Evolutionary conservation across 2,113 vertebrate species (phyloP), one percentile per base, ranked within the genome.

Genomic region (Dipodomys stephensi): DNA sequence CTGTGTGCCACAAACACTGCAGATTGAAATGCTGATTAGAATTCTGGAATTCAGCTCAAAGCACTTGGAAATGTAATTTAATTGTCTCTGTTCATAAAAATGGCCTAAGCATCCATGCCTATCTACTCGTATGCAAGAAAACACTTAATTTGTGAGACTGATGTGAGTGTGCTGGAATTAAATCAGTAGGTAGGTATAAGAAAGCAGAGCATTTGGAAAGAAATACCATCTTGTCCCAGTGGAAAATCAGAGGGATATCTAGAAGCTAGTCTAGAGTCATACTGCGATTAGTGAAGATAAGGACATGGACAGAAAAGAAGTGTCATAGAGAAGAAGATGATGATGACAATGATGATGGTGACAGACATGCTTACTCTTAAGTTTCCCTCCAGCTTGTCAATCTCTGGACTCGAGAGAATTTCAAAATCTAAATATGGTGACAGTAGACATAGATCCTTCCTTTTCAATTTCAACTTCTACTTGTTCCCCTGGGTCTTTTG

Each of bases 11-110:
- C 53, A 16, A 57, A 16, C 53, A 13, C 53, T 49, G 9, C 32
- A 77, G 39, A 74, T 32, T 78, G 20, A 73, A 57, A 4, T 92
- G 77, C 57, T 81, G 57, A 25, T 90, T 30, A 82, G 83, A 53
- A 19, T 15, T 35, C 18, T 86, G 79, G 20, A 4, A 65, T 64
- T 74, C 49, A 72, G 8, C 46, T n/a, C 13, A 53, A 49, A 35
- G 23, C 74, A 86, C 5, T 30, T 15, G 9, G 2, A 2, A 10
- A 77, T 23, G 8, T 32, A 32, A 49, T 39, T 87, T 82, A 93
- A 85, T 57, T 64, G 4, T 15, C 25, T 65, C 39, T 73, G 28
- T 53, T 87, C 22, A 71, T 62, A 32, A 69, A 76, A 20, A 1
- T 12, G 57, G 49, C 4, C 25, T 10, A 12, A 39, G 15, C 53